phyloP scores from a whole-genome alignment of 2,797 vertebrate genomes.

The Botia kubotai region DNA sequence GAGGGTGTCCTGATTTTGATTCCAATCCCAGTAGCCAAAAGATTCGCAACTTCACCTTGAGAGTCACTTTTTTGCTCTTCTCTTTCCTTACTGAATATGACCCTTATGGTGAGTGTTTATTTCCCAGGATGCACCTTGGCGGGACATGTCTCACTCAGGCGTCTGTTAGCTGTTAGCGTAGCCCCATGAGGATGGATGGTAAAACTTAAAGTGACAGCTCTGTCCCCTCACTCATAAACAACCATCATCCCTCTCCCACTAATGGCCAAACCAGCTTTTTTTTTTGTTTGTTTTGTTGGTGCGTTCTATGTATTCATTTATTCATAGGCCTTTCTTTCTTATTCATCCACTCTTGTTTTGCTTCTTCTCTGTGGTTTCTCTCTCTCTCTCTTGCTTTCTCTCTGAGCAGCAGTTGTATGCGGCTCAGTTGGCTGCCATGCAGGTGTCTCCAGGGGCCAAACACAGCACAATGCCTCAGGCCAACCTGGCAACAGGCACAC shows the following conservation, averaged over 20 bases:
- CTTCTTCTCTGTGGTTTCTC: conserved; percentile 26
- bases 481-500: conserved; percentile 85
- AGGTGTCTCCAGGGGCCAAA: conserved; percentile 96
- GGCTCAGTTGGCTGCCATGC: conserved; percentile 97
- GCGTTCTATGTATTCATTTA: conserved; percentile 76
- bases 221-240: conserved; percentile 71
- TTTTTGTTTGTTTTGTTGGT: conserved; percentile 64
- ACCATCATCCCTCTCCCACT: conserved; percentile 67
- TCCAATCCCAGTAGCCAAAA: conserved; percentile 21
- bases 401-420: conserved; percentile 93
- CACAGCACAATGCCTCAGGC: conserved; percentile 88
- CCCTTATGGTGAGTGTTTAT: conserved; percentile 49
- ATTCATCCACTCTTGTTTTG: conserved; percentile 20
- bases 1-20: conserved; percentile 13
- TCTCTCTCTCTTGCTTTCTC: conserved; percentile 33
- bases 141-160: conserved; percentile 73
- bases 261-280: conserved; percentile 79
- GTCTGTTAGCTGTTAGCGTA: conserved; percentile 77
- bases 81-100: conserved; percentile 38
- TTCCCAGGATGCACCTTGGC: conserved; percentile 78
- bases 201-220: conserved; percentile 65
- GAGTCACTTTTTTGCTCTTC: conserved; percentile 45
- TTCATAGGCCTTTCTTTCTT: conserved; percentile 67
- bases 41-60: conserved; percentile 70
- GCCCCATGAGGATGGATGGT: conserved; percentile 73